phyloP scores from a whole-genome alignment of 2,797 vertebrate species.

The Alauda arvensis region DNA sequence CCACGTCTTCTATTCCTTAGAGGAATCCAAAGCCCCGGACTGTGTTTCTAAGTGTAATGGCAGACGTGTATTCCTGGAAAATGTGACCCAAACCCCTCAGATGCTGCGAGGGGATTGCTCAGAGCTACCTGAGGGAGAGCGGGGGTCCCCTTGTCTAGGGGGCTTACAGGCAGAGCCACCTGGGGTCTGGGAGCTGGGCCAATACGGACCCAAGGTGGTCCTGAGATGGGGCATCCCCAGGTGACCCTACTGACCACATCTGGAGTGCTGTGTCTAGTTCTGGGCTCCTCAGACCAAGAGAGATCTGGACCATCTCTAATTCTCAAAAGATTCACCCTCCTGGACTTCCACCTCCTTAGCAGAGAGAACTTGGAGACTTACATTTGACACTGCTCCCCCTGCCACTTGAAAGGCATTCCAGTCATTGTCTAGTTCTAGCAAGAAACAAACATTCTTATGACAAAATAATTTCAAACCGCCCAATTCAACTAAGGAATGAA shows the following conservation, averaged over 20 bases:
- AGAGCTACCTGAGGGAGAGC: background rate
- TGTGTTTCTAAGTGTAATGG: background rate
- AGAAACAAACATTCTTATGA: background rate
- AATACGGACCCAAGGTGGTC: background rate
- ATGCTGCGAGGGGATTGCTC: background rate
- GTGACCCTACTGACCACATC: background rate
- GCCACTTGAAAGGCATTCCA: background rate
- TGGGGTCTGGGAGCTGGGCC: too few species aligned
- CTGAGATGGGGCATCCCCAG: background rate
- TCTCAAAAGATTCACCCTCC: background rate
- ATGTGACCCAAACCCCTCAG: background rate
- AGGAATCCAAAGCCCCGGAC: accelerated
- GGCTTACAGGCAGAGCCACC: background rate
- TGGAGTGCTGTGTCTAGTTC: background rate
- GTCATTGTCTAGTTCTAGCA: background rate
- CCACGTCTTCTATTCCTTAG: background rate
- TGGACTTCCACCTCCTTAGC: background rate
- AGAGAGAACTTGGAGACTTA: background rate
- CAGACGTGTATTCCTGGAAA: background rate
- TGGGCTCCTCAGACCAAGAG: background rate
- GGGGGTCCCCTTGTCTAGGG: background rate
- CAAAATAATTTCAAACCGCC: background rate
- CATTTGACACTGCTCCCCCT: background rate
- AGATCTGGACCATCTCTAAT: background rate
- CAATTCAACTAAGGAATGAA: background rate